Percentiles rank a stretch among this genome's conserved stretches.
Evolutionary conservation across 2,888 invertebrate genomes (phyloP).

Genomic region (Pseudolycoriella hygida): DNA sequence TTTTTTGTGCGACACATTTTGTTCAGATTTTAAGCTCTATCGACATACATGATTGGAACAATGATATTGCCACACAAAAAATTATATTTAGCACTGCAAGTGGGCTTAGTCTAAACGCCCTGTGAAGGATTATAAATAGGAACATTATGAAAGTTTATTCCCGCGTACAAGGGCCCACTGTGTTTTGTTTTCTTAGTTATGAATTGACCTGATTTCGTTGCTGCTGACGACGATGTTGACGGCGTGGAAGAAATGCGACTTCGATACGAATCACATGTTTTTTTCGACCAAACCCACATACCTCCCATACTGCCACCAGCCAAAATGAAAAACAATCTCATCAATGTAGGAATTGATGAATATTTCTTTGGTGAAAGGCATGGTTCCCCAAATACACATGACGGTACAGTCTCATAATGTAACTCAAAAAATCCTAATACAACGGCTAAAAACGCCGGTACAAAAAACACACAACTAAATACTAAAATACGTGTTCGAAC

Average conservation of each 20-base stretch:
- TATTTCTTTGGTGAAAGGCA: slow-evolving; percentile 18
- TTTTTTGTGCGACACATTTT: too few species aligned
- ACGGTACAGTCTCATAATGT: slow-evolving; percentile 12
- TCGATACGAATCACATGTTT: slow-evolving; percentile 27
- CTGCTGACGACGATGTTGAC: slow-evolving; percentile 14
- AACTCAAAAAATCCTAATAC: slow-evolving; percentile 22
- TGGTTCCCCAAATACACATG: slow-evolving; percentile 9
- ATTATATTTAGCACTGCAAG: too few species aligned
- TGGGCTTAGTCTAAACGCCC: too few species aligned
- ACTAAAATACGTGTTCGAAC: slow-evolving; percentile 25
- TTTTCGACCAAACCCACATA: slow-evolving; percentile 30
- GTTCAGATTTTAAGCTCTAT: too few species aligned
- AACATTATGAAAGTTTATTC: slow-evolving; percentile 28
- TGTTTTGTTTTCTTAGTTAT: slow-evolving; percentile 21
- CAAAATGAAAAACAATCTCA: slow-evolving; percentile 23
- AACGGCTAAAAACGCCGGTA: slow-evolving; percentile 23
- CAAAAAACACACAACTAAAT: slow-evolving; percentile 24
- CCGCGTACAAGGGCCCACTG: slow-evolving; percentile 23
- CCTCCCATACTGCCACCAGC: slow-evolving; percentile 26
- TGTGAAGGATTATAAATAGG: slow-evolving; percentile 14
- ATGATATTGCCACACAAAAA: too few species aligned
- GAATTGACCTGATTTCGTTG: slow-evolving; percentile 17
- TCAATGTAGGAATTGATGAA: slow-evolving; percentile 20
- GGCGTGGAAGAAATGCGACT: slow-evolving; percentile 16
- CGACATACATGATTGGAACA: too few species aligned